Conservation (phyloP, 2,113 vertebrate species). For the Herpetotheres cachinnans region DNA sequence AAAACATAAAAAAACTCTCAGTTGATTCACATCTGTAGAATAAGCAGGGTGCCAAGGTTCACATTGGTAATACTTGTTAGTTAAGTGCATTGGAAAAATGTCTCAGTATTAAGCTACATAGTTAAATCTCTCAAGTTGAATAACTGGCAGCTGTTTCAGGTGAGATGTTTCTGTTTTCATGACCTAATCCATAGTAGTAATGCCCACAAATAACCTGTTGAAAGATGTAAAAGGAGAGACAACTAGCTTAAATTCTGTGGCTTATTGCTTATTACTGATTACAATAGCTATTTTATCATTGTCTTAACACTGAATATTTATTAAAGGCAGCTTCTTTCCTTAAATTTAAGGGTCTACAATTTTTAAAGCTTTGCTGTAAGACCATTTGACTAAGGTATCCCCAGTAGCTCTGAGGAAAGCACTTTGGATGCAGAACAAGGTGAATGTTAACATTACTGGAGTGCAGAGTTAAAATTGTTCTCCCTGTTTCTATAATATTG, state of each 20-base stretch:
- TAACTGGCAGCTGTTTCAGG: not conserved
- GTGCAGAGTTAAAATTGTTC: not conserved
- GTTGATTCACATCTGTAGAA: not conserved
- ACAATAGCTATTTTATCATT: not conserved
- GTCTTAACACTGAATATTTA: not conserved
- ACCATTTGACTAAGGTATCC: not conserved
- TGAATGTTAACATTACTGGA: not conserved
- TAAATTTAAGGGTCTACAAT: not conserved
- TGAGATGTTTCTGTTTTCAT: not conserved
- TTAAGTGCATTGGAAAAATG: not conserved
- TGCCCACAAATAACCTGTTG: not conserved
- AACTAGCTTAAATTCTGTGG: not conserved
- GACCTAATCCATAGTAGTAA: not conserved
- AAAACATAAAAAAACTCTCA: not conserved
- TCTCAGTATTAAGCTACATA: not conserved
- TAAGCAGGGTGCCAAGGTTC: not conserved
- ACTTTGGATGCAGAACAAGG: not conserved
- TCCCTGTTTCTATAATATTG: accelerated
- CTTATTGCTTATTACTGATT: not conserved
- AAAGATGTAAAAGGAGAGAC: not conserved
- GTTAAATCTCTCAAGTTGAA: not conserved
- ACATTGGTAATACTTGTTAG: not conserved
- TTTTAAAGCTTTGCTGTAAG: not conserved
- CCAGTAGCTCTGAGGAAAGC: not conserved
- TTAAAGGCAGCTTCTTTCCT: not conserved